Percentiles rank a stretch among this genome's conserved stretches.
Evolutionary conservation across 2,888 invertebrate genomes (phyloP).

Genomic region (Drosophila cognata): DNA sequence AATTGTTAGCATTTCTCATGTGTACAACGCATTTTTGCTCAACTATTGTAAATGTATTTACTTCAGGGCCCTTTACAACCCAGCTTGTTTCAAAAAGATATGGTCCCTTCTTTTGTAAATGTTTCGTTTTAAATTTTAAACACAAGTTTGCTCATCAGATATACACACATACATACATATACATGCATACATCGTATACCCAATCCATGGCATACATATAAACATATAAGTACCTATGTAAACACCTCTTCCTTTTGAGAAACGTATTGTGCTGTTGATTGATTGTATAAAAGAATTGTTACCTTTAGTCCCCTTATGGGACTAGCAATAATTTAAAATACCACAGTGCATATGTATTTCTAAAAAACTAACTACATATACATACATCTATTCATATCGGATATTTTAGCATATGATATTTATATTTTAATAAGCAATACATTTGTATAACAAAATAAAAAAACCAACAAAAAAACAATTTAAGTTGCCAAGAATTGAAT

Average conservation of each 20-base stretch:
- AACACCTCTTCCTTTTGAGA: conserved; percentile 58
- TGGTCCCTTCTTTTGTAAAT: conserved; percentile 57
- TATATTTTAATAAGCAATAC: conserved; percentile 58
- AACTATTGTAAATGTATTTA: conserved; percentile 55
- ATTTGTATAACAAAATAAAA: conserved; percentile 42
- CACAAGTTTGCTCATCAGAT: conserved; percentile 39
- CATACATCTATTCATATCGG: conserved; percentile 43
- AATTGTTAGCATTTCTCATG: conserved; percentile 35
- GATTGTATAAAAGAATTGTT: conserved; percentile 30
- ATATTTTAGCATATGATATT: conserved; percentile 59
- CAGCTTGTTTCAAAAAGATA: conserved; percentile 17
- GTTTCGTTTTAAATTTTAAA: conserved; percentile 37
- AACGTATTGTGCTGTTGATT: conserved; percentile 43
- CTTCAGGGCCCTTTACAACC: conserved; percentile 42
- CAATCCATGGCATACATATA: conserved; percentile 15
- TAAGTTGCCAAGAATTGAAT: conserved; percentile 42
- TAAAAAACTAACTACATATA: conserved; percentile 21
- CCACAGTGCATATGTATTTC: conserved; percentile 27
- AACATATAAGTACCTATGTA: conserved; percentile 41
- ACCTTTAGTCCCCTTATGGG: conserved; percentile 25
- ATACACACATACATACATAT: conserved; percentile 19
- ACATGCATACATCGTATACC: conserved; percentile 19
- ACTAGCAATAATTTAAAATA: conserved; percentile 33
- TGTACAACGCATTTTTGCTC: conserved; percentile 47
- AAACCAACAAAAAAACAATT: neutral